Conservation (phyloP, 1,140 invertebrate species). For the Cydia pomonella region DNA sequence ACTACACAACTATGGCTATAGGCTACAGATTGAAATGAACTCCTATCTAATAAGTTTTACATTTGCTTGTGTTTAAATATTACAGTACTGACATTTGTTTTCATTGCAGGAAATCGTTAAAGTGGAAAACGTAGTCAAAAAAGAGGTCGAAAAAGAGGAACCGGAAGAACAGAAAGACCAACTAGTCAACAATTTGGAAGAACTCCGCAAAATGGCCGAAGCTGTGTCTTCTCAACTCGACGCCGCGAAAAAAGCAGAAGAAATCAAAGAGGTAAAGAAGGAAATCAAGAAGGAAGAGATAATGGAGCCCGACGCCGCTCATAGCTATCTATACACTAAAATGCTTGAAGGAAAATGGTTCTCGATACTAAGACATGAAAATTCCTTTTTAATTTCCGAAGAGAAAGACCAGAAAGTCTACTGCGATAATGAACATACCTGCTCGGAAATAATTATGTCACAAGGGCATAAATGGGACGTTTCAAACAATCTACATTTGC, state of each 20-base stretch:
- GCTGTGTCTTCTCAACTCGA: conserved; percentile 78
- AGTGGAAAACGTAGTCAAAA: conserved; percentile 65
- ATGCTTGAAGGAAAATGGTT: conserved; percentile 82
- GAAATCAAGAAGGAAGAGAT: conserved; percentile 73
- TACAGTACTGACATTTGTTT: not conserved
- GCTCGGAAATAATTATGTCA: conserved; percentile 74
- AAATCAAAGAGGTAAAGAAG: conserved; percentile 80
- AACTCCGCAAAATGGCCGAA: conserved; percentile 81
- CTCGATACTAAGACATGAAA: conserved; percentile 78
- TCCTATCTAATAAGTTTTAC: too few relatives aligned
- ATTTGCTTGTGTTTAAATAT: too few relatives aligned
- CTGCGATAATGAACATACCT: conserved; percentile 74
- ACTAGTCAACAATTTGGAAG: conserved; percentile 78
- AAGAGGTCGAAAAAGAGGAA: conserved; percentile 54
- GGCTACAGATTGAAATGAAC: too few relatives aligned
- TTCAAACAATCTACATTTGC: conserved; percentile 81
- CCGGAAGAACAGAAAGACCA: conserved; percentile 65
- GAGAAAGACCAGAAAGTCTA: conserved; percentile 48
- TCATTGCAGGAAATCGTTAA: conserved; percentile 62
- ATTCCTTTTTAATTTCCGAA: conserved; percentile 63
- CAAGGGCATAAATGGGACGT: conserved; percentile 83
- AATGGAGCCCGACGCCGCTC: conserved; percentile 69
- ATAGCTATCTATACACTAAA: conserved; percentile 62
- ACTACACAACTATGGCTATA: too few relatives aligned
- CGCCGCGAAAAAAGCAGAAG: conserved; percentile 78